Evolutionary conservation across 2,888 invertebrate genomes (phyloP).

Genomic region (Leptopilina myrica): DNA sequence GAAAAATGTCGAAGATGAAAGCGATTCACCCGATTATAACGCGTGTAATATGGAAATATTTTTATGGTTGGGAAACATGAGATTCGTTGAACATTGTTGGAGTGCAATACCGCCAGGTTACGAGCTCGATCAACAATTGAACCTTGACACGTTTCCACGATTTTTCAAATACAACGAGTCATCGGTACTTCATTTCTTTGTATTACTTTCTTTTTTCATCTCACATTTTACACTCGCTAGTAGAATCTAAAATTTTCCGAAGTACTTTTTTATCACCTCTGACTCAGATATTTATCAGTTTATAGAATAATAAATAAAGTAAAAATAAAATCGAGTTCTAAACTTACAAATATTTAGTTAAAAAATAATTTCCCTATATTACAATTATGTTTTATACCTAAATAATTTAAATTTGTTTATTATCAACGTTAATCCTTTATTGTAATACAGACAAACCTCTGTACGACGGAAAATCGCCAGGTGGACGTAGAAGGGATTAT

Average conservation of each 20-base stretch:
- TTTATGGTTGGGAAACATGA: conserved; percentile 71
- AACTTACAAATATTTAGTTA: too few species aligned
- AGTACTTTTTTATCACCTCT: not conserved
- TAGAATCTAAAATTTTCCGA: not conserved
- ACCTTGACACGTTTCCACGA: conserved; percentile 65
- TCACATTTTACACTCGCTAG: not conserved
- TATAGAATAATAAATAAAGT: too few species aligned
- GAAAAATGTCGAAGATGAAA: conserved; percentile 59
- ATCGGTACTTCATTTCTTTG: conserved; percentile 58
- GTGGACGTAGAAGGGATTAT: too few species aligned
- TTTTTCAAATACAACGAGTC: conserved; percentile 67
- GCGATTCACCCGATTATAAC: conserved; percentile 57
- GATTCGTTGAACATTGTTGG: conserved; percentile 68
- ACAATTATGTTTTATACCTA: too few species aligned
- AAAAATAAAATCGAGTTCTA: too few species aligned
- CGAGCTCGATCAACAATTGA: conserved; percentile 61
- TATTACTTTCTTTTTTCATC: not conserved
- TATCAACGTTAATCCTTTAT: too few species aligned
- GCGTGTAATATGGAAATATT: conserved; percentile 71
- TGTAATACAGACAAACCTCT: too few species aligned
- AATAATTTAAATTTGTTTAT: too few species aligned
- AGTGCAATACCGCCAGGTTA: conserved; percentile 70
- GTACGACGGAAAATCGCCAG: too few species aligned
- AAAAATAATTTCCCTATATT: too few species aligned
- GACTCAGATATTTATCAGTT: too few species aligned